phyloP scores from a whole-genome alignment of 2,888 invertebrate species.

The Geotrupes spiniger region DNA sequence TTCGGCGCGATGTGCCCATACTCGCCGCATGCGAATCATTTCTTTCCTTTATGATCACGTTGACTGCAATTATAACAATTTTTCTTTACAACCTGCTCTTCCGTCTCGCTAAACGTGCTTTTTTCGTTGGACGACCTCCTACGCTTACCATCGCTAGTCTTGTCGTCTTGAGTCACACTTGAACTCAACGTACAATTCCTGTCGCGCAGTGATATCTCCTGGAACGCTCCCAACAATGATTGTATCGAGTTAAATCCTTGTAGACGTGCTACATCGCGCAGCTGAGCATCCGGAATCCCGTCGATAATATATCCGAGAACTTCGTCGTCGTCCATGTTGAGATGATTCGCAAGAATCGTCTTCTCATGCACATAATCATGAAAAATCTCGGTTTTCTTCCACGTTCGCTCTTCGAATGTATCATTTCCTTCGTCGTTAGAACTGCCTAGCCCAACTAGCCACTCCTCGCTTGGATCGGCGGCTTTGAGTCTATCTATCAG shows the following conservation, averaged over 20 bases:
- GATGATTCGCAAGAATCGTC: neutral
- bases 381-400: neutral
- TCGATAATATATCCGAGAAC: neutral
- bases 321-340: neutral
- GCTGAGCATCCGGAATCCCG: neutral
- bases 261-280: neutral
- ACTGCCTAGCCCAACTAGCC: too few species aligned
- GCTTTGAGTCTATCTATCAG: too few species aligned
- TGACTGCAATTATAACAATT: conserved; percentile 25
- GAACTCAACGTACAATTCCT: neutral
- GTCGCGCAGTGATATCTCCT: neutral
- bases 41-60: conserved; percentile 24
- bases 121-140: too few species aligned
- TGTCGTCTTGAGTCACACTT: neutral
- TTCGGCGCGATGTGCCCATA: too few species aligned
- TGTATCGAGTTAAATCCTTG: neutral
- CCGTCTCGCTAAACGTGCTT: too few species aligned
- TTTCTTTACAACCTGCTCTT: neutral
- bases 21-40: conserved; percentile 35
- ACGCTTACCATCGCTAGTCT: neutral
- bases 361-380: neutral
- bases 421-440: too few species aligned
- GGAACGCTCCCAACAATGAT: neutral
- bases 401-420: neutral
- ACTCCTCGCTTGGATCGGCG: too few species aligned